Evolutionary conservation across 1,140 invertebrate species (phyloP), one percentile per base, ranked within the genome.

Genomic region (Caenorhabditis tropicalis): DNA sequence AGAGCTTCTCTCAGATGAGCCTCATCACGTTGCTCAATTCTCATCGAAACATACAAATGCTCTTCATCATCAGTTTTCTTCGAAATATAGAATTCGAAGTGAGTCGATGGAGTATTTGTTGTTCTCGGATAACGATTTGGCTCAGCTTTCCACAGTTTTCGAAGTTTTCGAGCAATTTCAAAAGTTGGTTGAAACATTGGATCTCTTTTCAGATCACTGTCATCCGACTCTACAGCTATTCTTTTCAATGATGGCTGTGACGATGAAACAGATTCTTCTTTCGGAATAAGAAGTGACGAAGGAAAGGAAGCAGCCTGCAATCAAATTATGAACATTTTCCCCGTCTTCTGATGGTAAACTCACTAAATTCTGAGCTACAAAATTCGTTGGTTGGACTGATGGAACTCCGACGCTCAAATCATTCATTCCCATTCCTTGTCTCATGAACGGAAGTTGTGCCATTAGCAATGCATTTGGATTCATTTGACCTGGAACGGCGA

Each of bases 111-210:
- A 36, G 36, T 36, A 4, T 31, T 31, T 2, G 19, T 46, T 9
- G 65, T 33, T 43, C 65, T 39, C n/a, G 65, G 36, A 74, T 74
- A 74, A 6, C 65, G 5, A 15, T 24, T 24, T 1, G 65, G 65
- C 1, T 7, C 21, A 24, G 19, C 65, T 9, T 31, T 74, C 65
- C 65, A 74, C 19, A 74, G 36, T 24, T 74, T 74, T 43, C 65
- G 27, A 15, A 74, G 36, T 24, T 43, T 43, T 4, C 36, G 33
- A 31, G 65, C 65, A 46, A 74, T 39, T 43, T 74, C 29, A n/a
- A 74, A 74, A n/a, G 65, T 74, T n/a, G 65, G 36, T 15, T 74
- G 19, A 36, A 74, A 74, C n/a, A 46, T 43, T 24, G 65, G 65
- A 46, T 74, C 29, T 19, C 36, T 21, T 24, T 6, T 46, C 36